A percentile compares a stretch with the other conserved stretches of the same genome.
These are phyloP conservation scores for Mantis religiosa DNA, from an alignment of 2,888 invertebrate genomes.

Conservation along the genomic window DNA sequence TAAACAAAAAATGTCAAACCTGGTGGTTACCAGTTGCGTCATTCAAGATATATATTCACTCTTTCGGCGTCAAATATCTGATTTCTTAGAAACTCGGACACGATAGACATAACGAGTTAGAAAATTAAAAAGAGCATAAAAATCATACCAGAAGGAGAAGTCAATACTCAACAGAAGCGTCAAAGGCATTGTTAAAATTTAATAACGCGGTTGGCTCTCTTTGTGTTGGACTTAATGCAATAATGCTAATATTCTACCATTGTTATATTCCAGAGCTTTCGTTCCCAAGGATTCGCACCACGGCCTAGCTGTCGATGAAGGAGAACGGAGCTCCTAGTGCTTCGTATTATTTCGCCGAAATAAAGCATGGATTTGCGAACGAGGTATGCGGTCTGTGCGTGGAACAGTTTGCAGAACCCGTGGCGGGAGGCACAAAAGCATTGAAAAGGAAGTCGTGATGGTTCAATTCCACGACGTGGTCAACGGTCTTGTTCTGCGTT, in stretches of 20 bases:
- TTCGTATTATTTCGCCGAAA: not conserved
- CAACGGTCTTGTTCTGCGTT: not conserved
- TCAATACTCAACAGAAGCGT: too few relatives aligned
- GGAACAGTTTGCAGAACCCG: not conserved
- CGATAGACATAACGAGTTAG: too few relatives aligned
- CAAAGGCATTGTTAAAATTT: not conserved
- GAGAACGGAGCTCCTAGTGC: not conserved
- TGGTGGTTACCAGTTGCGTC: too few relatives aligned
- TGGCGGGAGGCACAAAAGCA: not conserved
- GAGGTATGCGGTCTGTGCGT: not conserved
- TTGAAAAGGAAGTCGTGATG: not conserved
- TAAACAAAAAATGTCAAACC: too few relatives aligned
- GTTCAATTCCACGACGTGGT: not conserved
- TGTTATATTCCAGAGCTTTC: not conserved
- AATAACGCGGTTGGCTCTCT: not conserved
- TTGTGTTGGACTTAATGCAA: not conserved
- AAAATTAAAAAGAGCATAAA: too few relatives aligned
- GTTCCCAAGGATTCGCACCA: not conserved
- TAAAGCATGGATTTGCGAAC: not conserved
- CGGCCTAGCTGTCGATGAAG: not conserved
- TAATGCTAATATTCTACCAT: too few relatives aligned
- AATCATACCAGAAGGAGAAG: too few relatives aligned
- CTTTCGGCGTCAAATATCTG: too few relatives aligned
- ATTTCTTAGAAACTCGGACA: too few relatives aligned
- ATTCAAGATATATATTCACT: too few relatives aligned